Conservation (phyloP, 2,797 vertebrate species). For the Eulemur coronatus region DNA sequence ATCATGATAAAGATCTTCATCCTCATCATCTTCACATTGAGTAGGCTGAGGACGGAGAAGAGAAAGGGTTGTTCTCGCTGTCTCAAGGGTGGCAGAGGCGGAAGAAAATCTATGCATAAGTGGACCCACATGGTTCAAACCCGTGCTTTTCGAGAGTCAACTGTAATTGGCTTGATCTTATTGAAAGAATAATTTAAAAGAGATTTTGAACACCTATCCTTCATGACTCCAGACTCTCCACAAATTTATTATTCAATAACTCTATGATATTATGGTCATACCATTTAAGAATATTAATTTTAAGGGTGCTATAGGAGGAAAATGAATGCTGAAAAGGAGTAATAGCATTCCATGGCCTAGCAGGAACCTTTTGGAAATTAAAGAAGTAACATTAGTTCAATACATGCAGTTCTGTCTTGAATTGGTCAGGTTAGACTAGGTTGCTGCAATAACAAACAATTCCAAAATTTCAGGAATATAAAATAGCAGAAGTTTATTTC, state of each 20-base stretch:
- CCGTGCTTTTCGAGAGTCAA: neutral
- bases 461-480: slow-evolving; percentile 16
- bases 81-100: neutral
- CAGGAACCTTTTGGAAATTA: neutral
- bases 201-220: neutral
- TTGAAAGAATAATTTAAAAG: neutral
- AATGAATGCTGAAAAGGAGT: neutral
- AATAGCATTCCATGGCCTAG: neutral
- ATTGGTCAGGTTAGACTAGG: neutral
- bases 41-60: neutral
- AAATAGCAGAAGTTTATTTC: slow-evolving; percentile 1
- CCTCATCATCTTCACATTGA: neutral
- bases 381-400: neutral
- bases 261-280: neutral
- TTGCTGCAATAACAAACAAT: slow-evolving; percentile 25
- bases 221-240: neutral
- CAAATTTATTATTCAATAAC: neutral
- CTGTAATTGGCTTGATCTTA: neutral
- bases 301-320: neutral
- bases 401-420: neutral
- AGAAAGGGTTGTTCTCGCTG: neutral
- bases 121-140: neutral
- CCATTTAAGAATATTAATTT: neutral
- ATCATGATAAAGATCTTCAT: neutral
- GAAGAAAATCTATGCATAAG: neutral